These are phyloP conservation scores for Graptemys geographica DNA, from an alignment of 2,797 vertebrate species.

Conservation along the genomic window DNA sequence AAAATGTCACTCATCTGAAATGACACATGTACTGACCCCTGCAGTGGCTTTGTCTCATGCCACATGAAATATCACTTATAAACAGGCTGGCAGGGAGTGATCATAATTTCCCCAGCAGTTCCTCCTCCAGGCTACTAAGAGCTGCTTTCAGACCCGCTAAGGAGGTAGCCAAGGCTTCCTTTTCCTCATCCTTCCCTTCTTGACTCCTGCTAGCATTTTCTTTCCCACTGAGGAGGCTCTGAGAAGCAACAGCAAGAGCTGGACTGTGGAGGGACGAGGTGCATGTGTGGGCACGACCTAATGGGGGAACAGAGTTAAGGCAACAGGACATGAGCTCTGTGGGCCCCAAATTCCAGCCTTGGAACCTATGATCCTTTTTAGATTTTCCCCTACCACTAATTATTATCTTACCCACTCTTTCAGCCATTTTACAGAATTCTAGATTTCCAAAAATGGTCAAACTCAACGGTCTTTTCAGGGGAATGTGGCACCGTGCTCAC, in stretches of 20 bases:
- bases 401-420: not conserved
- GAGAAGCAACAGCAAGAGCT: not conserved
- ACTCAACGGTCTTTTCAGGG: not conserved
- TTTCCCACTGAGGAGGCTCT: not conserved
- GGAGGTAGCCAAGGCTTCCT: not conserved
- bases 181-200: not conserved
- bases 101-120: not conserved
- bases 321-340: not conserved
- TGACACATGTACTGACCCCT: not conserved
- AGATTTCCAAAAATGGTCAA: not conserved
- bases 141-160: not conserved
- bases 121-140: not conserved
- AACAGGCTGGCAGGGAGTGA: not conserved
- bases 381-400: not conserved
- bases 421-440: not conserved
- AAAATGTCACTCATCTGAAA: not conserved
- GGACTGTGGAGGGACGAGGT: not conserved
- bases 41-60: not conserved
- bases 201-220: not conserved
- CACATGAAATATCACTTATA: not conserved
- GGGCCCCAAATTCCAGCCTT: not conserved
- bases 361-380: not conserved
- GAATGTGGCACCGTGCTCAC: not conserved
- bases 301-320: not conserved
- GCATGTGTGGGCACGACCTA: not conserved